phyloP scores from a whole-genome alignment of 2,797 vertebrate genomes.

The Poeciliopsis infans region DNA sequence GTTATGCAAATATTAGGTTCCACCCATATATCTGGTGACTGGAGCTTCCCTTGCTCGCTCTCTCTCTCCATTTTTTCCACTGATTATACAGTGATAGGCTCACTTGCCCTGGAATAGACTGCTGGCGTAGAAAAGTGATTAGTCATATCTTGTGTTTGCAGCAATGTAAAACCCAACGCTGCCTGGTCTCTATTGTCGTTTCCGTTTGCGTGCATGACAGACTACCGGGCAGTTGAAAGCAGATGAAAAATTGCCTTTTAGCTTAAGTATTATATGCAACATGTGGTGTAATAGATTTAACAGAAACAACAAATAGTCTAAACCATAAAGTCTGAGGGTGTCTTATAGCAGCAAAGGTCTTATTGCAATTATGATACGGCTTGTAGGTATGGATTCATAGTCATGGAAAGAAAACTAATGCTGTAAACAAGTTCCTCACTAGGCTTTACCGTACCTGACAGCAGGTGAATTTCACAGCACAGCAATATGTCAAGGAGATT shows the following conservation, averaged over 20 bases:
- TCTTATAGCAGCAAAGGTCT: neutral
- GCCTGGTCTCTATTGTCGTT: slow-evolving; percentile 51
- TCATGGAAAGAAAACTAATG: slow-evolving; percentile 19
- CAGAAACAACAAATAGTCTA: neutral
- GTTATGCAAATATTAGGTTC: slow-evolving; percentile 79
- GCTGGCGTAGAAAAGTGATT: slow-evolving; percentile 67
- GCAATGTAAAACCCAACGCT: slow-evolving; percentile 62
- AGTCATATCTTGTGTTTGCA: slow-evolving; percentile 71
- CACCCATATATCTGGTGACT: slow-evolving; percentile 69
- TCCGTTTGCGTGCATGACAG: slow-evolving; percentile 52
- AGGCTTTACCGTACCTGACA: slow-evolving; percentile 40
- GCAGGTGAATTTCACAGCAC: slow-evolving; percentile 20
- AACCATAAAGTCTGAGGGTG: neutral
- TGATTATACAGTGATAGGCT: slow-evolving; percentile 72
- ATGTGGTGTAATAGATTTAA: neutral
- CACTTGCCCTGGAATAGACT: slow-evolving; percentile 64
- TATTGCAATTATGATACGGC: neutral
- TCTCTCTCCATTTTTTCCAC: slow-evolving; percentile 18
- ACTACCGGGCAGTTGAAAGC: slow-evolving; percentile 51
- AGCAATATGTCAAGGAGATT: slow-evolving; percentile 31
- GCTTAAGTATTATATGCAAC: slow-evolving; percentile 29
- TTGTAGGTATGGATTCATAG: neutral
- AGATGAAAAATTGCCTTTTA: slow-evolving; percentile 48
- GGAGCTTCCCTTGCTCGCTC: slow-evolving; percentile 60
- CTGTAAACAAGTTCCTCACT: slow-evolving; percentile 21